Base-by-base conservation (phyloP, 2,797 vertebrate species). In the Alcedo atthis region DNA sequence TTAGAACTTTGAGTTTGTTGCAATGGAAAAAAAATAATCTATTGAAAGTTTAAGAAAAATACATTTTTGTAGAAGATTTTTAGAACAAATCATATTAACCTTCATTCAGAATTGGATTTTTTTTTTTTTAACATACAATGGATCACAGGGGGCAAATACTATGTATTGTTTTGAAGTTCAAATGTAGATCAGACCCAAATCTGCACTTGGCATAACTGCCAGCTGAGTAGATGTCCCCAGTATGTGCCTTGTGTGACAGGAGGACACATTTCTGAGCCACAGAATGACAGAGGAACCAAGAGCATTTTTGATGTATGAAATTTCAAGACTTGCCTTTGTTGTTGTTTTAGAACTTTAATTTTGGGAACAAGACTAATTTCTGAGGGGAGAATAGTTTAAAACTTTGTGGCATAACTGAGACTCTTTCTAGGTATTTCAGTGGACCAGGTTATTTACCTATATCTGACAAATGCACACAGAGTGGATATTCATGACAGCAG, bases 11-110 rank as follows among this genome's bases (percentile, higher is more conserved):
- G 58, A 15, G 8, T 45, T 67, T 59, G 6, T 35, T 74, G 22
- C 48, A 63, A 63, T 54, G 7, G 33, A 76, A n/a, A 18, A 45
- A 37, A 81, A 45, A 6, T 59, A 78, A 55, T n/a, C 48, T 18
- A 12, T 15, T 49, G 28, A 79, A 73, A 61, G 30, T 25, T 15
- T 64, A 45, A 43, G 17, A 51, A 76, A 76, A 80, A 32, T 1
- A 0, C 0, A 1, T 2, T 77, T 61, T 51, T 59, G 20, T 26
- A 53, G 35, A 64, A 57, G 11, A 9, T 3, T n/a, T 71, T 63
- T 67, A 10, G 0, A 79, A 43, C 10, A 40, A 32, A 10, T 32
- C 12, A 30, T n/a, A 33, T 17, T 24, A 26, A 40, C 4, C 5
- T 42, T 62, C 33, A 53, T 66, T 78, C 25, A 49, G 19, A 68